Base-by-base conservation (phyloP, 2,113 vertebrate genomes). In the Notothenia rossii region DNA sequence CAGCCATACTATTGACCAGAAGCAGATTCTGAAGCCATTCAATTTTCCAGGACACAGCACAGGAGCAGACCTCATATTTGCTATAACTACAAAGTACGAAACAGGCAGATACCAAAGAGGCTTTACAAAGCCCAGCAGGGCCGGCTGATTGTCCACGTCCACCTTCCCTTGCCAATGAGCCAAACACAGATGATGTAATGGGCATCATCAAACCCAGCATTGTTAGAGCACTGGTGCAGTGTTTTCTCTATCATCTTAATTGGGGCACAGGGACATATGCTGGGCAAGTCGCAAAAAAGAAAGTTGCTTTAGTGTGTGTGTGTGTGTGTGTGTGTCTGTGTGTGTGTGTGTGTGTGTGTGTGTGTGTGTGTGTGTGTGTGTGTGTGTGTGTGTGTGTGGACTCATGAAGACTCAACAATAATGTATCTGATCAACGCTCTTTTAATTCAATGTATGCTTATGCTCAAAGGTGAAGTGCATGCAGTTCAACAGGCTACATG, bases 41-140 rank as follows among this genome's bases (percentile, higher is more conserved):
- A 51, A 77, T 90, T 88, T 85, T 88, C 80, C 77, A 75, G 74
- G 40, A 71, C 82, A 83, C 63, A 56, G 79, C 79, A 79, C 82
- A 81, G 74, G 50, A 69, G 49, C 59, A 82, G 29, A 75, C 45
- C 40, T 81, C 72, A 55, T 22, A 40, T 55, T 68, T 18, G 25
- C 75, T 50, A 14, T 65, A 40, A 63, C 29, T 40, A 66, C 72
- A 78, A 82, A 77, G 22, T 14, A 46, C 54, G 29, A 63, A 64
- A 53, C 17, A 59, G 13, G 56, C 33, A 66, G 36, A 61, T 71
- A 51, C 64, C 68, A 76, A 33, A 50, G 46, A 83, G 43, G 45
- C 11, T 72, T 75, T 73, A 55, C 50, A 56, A 86, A 74, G 45
- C 61, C 56, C 84, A 79, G 71, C 54, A 25, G 82, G 55, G 51